A percentile compares a stretch with the other conserved stretches of the same genome.
Conservation (phyloP, 2,797 vertebrate genomes). For the Nannoperca obscura region DNA sequence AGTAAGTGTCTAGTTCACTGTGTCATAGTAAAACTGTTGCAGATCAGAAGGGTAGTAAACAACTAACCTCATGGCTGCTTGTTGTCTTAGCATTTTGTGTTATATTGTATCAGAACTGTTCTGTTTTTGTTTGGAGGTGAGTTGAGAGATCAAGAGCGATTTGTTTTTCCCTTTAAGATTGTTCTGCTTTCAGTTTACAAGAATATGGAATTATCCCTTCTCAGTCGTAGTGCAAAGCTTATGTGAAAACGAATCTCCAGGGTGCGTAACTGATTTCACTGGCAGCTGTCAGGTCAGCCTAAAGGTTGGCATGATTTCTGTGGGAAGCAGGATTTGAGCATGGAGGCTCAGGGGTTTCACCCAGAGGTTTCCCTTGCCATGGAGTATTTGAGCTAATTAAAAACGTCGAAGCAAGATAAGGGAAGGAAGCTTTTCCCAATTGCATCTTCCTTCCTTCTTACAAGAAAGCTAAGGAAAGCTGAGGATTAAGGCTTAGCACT, state of each 20-base stretch:
- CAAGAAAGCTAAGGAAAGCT: slow-evolving; percentile 24
- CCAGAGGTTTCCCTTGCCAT: slow-evolving; percentile 32
- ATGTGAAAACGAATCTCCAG: slow-evolving; percentile 23
- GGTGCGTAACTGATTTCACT: slow-evolving; percentile 4
- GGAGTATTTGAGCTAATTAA: slow-evolving; percentile 61
- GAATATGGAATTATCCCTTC: not conserved
- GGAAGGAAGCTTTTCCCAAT: slow-evolving; percentile 32
- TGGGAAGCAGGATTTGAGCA: slow-evolving; percentile 39
- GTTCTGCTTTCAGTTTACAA: slow-evolving; percentile 15
- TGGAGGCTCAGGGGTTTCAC: slow-evolving; percentile 34
- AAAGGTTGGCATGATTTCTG: slow-evolving; percentile 42
- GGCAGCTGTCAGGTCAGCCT: slow-evolving; percentile 39
- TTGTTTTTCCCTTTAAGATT: not conserved
- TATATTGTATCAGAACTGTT: not conserved
- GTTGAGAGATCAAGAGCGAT: not conserved
- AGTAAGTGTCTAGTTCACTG: slow-evolving; percentile 29
- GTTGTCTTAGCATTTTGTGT: not conserved
- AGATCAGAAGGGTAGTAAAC: slow-evolving; percentile 17
- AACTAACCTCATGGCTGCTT: slow-evolving; percentile 10
- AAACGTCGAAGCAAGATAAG: slow-evolving; percentile 41
- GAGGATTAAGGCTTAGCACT: slow-evolving; percentile 48
- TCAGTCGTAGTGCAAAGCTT: slow-evolving; percentile 9
- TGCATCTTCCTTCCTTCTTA: slow-evolving; percentile 27
- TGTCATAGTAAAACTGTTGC: slow-evolving; percentile 32
- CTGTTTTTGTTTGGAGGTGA: not conserved